Evolutionary conservation across 2,888 invertebrate species (phyloP).

Genomic region (Lissocephala sabroskyi): DNA sequence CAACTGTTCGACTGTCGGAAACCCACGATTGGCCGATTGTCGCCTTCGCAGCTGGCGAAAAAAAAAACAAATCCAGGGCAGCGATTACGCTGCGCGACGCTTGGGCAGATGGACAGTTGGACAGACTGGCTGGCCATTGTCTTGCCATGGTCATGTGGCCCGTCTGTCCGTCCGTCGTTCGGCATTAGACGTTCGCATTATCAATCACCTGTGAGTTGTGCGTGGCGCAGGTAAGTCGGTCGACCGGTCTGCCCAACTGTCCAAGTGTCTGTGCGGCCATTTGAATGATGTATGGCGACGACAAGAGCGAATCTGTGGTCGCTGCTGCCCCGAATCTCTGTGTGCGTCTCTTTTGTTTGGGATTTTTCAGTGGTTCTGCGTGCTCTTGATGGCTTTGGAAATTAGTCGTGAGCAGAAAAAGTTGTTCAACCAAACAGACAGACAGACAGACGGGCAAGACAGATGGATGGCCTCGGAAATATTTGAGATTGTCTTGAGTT

Average conservation of each 20-base stretch:
- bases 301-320: too few relatives aligned
- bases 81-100: too few relatives aligned
- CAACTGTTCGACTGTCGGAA: background rate
- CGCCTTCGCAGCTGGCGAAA: too few relatives aligned
- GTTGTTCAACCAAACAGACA: too few relatives aligned
- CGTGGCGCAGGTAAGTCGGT: conserved; percentile 18
- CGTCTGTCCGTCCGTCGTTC: too few relatives aligned
- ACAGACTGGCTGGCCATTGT: too few relatives aligned
- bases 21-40: too few relatives aligned
- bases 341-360: conserved; percentile 38
- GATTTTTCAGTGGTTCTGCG: conserved; percentile 21
- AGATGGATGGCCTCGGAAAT: conserved; percentile 29
- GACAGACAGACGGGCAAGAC: background rate
- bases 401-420: conserved; percentile 47
- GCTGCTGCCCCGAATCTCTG: too few relatives aligned
- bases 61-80: too few relatives aligned
- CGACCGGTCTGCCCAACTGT: background rate
- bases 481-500: conserved; percentile 38
- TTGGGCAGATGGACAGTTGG: too few relatives aligned
- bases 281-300: background rate
- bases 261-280: background rate
- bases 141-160: too few relatives aligned
- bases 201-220: conserved; percentile 50
- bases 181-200: conserved; percentile 30
- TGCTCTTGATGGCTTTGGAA: conserved; percentile 43